Base-by-base conservation (phyloP, 2,888 invertebrate species). In the Himalopsyche kuldschensis region DNA sequence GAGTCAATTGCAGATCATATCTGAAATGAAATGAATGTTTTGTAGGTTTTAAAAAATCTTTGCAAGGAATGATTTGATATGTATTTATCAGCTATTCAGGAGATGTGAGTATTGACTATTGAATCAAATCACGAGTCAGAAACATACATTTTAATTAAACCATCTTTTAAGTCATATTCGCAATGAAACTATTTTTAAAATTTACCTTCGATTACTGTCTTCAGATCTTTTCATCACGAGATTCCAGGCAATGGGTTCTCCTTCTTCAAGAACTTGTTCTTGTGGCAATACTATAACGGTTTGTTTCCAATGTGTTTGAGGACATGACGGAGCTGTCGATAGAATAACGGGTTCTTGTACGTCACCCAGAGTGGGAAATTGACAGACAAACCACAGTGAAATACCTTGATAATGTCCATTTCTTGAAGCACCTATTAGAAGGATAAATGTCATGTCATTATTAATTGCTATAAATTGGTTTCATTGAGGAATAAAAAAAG, bases 281-380 rank as follows among this genome's bases (percentile, higher is more conserved):
- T 93, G 89, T 0, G 97, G 97, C 75, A 98, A 89, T 1, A 97
- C 93, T 86, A 98, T 94, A 0, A 97, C 93, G 0, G 97, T 97
- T 90, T 98, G 98, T 88, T 98, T 97, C 98, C 98, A 98, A 90
- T 98, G 98, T 0, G 98, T 98, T 27, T 92, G 90, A 0, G 93
- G 90, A 6, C 93, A 91, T 24, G 90, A 89, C 0, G 98, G 98
- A 41, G 96, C 94, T 5, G 98, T 98, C 82, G 95, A 95, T 85
- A 98, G 93, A 41, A 91, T 89, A 10, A 96, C 92, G 15, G 92
- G 90, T 86, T 92, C 91, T 55, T 91, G 90, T 69, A 93, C 90
- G 47, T 89, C 87, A 69, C 89, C 88, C 32, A 89, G 86, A 85
- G 91, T 89, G 4, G 96, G 95, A 89, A 97, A 97, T 78, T 91